A percentile compares a stretch with the other conserved stretches of the same genome.
phyloP scores from a whole-genome alignment of 2,797 vertebrate genomes.

The Triplophysa yarkandensis region DNA sequence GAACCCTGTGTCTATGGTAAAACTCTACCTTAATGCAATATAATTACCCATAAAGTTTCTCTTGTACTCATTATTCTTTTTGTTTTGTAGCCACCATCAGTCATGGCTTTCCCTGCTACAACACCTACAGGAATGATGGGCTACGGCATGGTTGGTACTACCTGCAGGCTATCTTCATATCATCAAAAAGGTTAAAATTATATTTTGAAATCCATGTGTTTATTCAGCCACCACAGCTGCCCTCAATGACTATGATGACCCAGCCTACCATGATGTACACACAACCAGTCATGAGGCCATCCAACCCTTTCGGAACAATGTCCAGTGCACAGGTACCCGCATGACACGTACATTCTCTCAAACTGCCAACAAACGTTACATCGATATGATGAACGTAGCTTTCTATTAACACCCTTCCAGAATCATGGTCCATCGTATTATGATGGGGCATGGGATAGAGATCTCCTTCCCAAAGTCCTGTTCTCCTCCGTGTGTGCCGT shows the following conservation, averaged over 20 bases:
- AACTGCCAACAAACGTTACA: not conserved
- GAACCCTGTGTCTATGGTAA: slow-evolving; percentile 97
- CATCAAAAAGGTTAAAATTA: not conserved
- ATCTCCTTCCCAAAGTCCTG: slow-evolving; percentile 74
- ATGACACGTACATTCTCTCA: not conserved
- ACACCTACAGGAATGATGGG: slow-evolving; percentile 98
- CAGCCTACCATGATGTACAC: slow-evolving; percentile 97
- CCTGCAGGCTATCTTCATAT: not conserved
- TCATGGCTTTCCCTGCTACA: slow-evolving; percentile 97
- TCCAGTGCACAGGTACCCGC: slow-evolving; percentile 91
- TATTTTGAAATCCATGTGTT: slow-evolving; percentile 10
- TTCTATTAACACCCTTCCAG: slow-evolving; percentile 21
- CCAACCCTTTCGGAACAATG: slow-evolving; percentile 96
- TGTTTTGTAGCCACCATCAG: slow-evolving; percentile 81
- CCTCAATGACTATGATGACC: slow-evolving; percentile 95
- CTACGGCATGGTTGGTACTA: slow-evolving; percentile 87
- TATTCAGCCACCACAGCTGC: slow-evolving; percentile 88
- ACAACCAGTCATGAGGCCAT: slow-evolving; percentile 95
- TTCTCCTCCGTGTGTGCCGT: slow-evolving; percentile 34
- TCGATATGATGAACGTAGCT: slow-evolving; percentile 20
- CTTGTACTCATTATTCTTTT: slow-evolving; percentile 27
- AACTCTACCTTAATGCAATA: not conserved
- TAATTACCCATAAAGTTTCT: not conserved
- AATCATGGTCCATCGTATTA: slow-evolving; percentile 20
- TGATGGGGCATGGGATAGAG: slow-evolving; percentile 21